Evolutionary conservation across 2,113 vertebrate species (phyloP), one percentile per base, ranked within the genome.

Genomic region (Ammodytes dubius): DNA sequence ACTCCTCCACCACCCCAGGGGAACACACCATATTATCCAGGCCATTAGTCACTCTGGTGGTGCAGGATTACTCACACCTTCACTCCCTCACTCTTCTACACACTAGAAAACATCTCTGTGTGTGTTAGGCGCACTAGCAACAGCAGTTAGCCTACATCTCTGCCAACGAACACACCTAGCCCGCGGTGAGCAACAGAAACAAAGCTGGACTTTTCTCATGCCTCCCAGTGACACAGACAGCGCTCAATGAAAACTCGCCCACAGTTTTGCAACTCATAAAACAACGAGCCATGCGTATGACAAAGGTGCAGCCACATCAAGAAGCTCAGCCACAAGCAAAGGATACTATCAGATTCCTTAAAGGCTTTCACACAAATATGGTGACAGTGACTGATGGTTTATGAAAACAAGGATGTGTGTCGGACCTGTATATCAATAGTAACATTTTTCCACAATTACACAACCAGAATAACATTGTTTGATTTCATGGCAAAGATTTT

Each of bases 61-160:
- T 43, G 35, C 74, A 37, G 70, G 63, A 81, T 92, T 89, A 90
- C 85, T 86, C 88, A 90, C 59, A 47, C 74, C 70, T 83, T 84
- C 43, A 52, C 68, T 61, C 47, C 49, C 46, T 69, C 2, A 11
- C 66, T 65, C 39, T 40, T 5, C 46, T 57, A 59, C 4, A 71
- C 46, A 9, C 39, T 40, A 37, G 9, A 73, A 57, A 75, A 74
- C 46, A 54, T 50, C 54, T 86, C 40, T 45, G 46, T 79, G 47
- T 39, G 49, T 27, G 27, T 1, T 27, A 81, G 61, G 70, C 4
- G 1, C 35, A 40, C 46, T 17, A 73, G 83, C 56, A 76, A 67
- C 37, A 17, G 39, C 13, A 50, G 42, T 27, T 27, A 27, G 27
- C 27, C 27, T 27, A 27, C 27, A 53, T 66, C 39, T 15, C 2